Conservation (phyloP, 2,888 invertebrate genomes). For the Panopea generosa region DNA sequence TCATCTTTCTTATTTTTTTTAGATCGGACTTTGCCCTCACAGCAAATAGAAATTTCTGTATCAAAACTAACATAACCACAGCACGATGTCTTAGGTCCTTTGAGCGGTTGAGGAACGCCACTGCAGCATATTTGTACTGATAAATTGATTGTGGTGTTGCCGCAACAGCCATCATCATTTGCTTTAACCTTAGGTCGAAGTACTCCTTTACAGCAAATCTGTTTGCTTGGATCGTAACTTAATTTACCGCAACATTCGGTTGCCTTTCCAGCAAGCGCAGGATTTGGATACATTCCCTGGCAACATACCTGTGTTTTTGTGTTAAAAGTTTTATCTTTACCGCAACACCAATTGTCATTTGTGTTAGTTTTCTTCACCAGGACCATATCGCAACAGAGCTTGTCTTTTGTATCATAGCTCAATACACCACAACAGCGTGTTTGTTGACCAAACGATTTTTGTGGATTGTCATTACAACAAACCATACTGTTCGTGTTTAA, state of each 20-base stretch:
- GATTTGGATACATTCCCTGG: slow-evolving; percentile 46
- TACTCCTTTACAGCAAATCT: slow-evolving; percentile 44
- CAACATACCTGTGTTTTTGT: slow-evolving; percentile 50
- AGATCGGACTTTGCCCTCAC: slow-evolving; percentile 40
- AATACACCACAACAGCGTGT: slow-evolving; percentile 46
- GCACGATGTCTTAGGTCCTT: slow-evolving; percentile 41
- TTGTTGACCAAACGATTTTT: slow-evolving; percentile 32
- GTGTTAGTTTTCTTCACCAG: slow-evolving; percentile 31
- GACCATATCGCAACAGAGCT: slow-evolving; percentile 44
- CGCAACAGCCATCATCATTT: slow-evolving; percentile 46
- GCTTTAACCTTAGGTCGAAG: slow-evolving; percentile 28
- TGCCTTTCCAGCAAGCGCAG: slow-evolving; percentile 32
- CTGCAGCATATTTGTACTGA: slow-evolving; percentile 46
- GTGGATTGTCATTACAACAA: slow-evolving; percentile 50
- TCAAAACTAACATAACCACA: slow-evolving; percentile 47
- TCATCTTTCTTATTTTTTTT: slow-evolving; percentile 49
- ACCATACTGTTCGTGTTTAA: slow-evolving; percentile 27
- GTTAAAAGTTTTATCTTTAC: slow-evolving; percentile 41
- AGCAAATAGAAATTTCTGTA: slow-evolving; percentile 35
- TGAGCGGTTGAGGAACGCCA: slow-evolving; percentile 26
- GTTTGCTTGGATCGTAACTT: slow-evolving; percentile 38
- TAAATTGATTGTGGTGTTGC: slow-evolving; percentile 45
- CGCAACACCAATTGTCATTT: slow-evolving; percentile 56
- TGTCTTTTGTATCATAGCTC: slow-evolving; percentile 31
- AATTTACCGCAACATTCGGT: slow-evolving; percentile 51